Percentiles rank a stretch among this genome's conserved stretches.
phyloP scores from a whole-genome alignment of 2,888 invertebrate species.

The Gymnoscelis rufifasciata region DNA sequence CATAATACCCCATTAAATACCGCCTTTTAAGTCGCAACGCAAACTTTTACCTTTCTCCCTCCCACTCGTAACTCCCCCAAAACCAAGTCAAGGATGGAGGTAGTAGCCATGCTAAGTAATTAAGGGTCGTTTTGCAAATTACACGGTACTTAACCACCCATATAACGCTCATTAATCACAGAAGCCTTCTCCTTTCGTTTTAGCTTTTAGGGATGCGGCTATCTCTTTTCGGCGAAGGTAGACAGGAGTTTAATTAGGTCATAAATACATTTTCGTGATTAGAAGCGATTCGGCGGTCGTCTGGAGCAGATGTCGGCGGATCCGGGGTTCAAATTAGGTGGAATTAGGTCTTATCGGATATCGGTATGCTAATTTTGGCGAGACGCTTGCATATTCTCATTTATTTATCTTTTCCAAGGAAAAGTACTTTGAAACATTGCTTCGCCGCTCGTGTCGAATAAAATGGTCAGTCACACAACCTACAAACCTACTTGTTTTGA shows the following conservation, averaged over 20 bases:
- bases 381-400: conserved; percentile 2
- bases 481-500: too few relatives aligned
- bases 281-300: conserved; percentile 42
- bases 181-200: conserved; percentile 50
- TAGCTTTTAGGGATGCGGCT: conserved; percentile 22
- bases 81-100: conserved; percentile 56
- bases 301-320: conserved; percentile 54
- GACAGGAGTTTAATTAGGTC: conserved; percentile 75
- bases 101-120: conserved; percentile 78
- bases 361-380: conserved; percentile 22
- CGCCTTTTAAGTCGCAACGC: conserved; percentile 64
- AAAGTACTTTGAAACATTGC: too few relatives aligned
- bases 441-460: too few relatives aligned
- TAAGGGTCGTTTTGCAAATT: conserved; percentile 87
- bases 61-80: conserved; percentile 33
- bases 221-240: conserved; percentile 55
- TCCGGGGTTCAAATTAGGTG: conserved; percentile 27
- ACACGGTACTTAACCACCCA: conserved; percentile 86
- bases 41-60: conserved; percentile 49
- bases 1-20: conserved; percentile 78
- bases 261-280: conserved; percentile 79
- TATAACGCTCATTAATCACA: conserved; percentile 84
- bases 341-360: conserved; percentile 19
- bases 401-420: too few relatives aligned
- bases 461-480: too few relatives aligned